phyloP scores from a whole-genome alignment of 2,888 invertebrate species.

The Synanthedon vespiformis region DNA sequence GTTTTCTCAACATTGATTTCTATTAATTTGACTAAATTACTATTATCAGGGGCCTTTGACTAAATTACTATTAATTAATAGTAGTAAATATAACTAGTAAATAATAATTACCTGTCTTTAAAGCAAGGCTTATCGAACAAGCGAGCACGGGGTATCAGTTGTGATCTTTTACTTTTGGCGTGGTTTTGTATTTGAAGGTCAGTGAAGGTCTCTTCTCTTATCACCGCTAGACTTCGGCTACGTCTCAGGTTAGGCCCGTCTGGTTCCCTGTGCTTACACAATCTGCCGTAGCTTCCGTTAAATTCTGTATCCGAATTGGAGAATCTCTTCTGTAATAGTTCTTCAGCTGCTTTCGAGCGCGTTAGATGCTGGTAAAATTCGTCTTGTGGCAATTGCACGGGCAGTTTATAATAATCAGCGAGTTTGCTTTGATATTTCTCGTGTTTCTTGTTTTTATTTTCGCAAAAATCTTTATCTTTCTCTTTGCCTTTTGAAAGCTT shows the following conservation, averaged over 20 bases:
- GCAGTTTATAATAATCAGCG: conserved; percentile 61
- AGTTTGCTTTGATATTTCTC: conserved; percentile 63
- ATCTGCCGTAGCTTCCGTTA: conserved; percentile 58
- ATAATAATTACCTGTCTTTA: conserved; percentile 74
- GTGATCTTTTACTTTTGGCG: conserved; percentile 76
- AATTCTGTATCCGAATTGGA: conserved; percentile 61
- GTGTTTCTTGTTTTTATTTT: conserved; percentile 53
- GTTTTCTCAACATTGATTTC: too few species aligned
- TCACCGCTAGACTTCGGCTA: conserved; percentile 80
- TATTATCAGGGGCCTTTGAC: too few species aligned
- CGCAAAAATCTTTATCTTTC: conserved; percentile 33
- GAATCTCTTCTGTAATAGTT: conserved; percentile 54
- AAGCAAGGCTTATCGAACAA: conserved; percentile 81
- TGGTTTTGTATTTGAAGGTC: conserved; percentile 75
- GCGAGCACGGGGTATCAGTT: conserved; percentile 84
- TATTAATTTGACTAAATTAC: too few species aligned
- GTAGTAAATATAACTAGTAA: neutral
- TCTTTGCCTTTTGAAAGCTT: conserved; percentile 52
- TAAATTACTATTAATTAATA: too few species aligned
- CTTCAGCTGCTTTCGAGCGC: conserved; percentile 57
- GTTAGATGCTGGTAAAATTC: conserved; percentile 64
- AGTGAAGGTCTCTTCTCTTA: conserved; percentile 81
- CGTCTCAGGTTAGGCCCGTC: conserved; percentile 71
- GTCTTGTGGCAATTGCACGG: conserved; percentile 59
- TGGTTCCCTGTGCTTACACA: conserved; percentile 61